Conservation (phyloP, 23 tunicate species). For the Ascidia mentula region DNA sequence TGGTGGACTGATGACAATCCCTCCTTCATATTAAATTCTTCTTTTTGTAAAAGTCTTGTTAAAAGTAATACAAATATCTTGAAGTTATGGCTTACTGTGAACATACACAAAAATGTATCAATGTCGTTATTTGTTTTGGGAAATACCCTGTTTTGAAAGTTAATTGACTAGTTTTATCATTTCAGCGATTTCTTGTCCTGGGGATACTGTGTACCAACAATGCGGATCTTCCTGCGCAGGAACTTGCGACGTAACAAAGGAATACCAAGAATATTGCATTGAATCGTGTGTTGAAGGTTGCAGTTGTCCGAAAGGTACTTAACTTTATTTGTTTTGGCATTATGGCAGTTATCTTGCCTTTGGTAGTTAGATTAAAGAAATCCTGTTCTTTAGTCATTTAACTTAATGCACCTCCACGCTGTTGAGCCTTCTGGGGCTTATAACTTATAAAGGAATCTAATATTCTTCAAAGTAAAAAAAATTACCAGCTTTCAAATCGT, state of each 20-base stretch:
- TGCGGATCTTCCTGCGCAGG: slow-evolving; percentile 30
- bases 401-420: neutral
- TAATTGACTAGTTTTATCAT: neutral
- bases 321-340: neutral
- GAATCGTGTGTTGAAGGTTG: slow-evolving; percentile 40
- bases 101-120: too few species aligned
- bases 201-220: slow-evolving; percentile 31
- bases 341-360: neutral
- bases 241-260: slow-evolving; percentile 19
- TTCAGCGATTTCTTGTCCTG: slow-evolving; percentile 22
- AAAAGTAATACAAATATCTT: too few species aligned
- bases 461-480: neutral
- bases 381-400: neutral
- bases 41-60: too few species aligned
- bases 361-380: neutral
- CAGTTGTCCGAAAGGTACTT: slow-evolving; percentile 26
- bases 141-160: too few species aligned
- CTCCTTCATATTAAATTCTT: too few species aligned
- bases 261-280: neutral
- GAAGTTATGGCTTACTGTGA: too few species aligned
- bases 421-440: too few species aligned
- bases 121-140: too few species aligned
- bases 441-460: neutral
- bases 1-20: too few species aligned
- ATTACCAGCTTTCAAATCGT: too few species aligned